Evolutionary conservation across 2,797 vertebrate species (phyloP), one percentile per base, ranked within the genome.

Genomic region (Pempheris klunzingeri): DNA sequence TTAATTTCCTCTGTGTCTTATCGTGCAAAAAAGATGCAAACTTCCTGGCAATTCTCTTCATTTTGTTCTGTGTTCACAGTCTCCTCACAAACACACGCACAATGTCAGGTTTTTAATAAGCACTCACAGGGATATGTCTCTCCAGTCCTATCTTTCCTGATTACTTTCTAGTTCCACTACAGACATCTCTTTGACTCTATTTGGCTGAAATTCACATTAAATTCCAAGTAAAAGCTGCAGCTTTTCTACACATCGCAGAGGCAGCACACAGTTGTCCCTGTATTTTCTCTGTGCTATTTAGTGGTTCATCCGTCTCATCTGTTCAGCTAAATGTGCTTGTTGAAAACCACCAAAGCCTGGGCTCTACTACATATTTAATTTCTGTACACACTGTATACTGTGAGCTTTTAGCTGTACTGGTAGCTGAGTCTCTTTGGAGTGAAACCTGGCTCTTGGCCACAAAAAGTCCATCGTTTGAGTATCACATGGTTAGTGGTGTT

Each of bases 401-500:
- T 77, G 75, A 82, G 87, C 77, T 85, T 76, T 82, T 82, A 83
- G 77, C 82, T 65, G 67, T 63, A 84, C 80, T 85, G 74, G 76
- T 84, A 49, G 74, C 85, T n/a, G 82, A 87, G 70, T 85, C 66
- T 90, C 87, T 87, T 88, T 73, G 73, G 87, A 83, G 82, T 79
- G 59, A 92, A 86, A 87, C 50, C 80, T 93, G 86, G 88, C 90
- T 79, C 74, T 65, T 8, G 49, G 90, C 91, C 88, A 89, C 87
- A 86, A 79, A 85, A 93, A 86, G 82, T 87, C 89, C 74, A 86
- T 90, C 84, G 81, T 87, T 89, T 84, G 78, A 85, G 81, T 84
- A 89, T 93, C 87, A 90, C 90, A 92, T 92, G 87, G 88, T 93
- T 91, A 90, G 91, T 59, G 85, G 87, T 85, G 86, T 87, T 91